phyloP scores from a whole-genome alignment of 2,888 invertebrate genomes.

The Tenthredo amoena region DNA sequence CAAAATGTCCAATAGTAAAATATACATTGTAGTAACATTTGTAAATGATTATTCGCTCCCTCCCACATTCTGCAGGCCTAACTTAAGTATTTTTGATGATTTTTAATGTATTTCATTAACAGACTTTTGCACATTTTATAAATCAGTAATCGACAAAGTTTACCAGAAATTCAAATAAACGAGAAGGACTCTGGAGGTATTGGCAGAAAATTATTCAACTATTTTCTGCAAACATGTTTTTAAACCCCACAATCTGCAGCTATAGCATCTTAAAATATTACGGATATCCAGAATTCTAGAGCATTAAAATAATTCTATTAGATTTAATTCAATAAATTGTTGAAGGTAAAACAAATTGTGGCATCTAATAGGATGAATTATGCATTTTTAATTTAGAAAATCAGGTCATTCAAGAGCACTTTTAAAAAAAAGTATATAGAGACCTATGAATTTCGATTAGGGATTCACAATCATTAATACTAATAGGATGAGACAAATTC shows the following conservation, averaged over 20 bases:
- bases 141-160: neutral
- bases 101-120: neutral
- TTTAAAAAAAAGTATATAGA: neutral
- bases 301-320: neutral
- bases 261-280: neutral
- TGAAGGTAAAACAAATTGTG: neutral
- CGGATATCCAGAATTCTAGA: neutral
- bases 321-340: neutral
- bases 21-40: constrained; percentile 26
- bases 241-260: neutral
- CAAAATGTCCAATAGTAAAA: constrained; percentile 34
- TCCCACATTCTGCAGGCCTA: constrained; percentile 36
- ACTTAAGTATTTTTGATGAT: neutral
- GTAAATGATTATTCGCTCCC: constrained; percentile 37
- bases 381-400: neutral
- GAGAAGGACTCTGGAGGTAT: neutral
- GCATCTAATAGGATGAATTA: neutral
- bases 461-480: constrained; percentile 7
- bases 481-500: neutral
- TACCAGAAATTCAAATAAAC: neutral
- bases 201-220: neutral
- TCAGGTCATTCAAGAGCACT: neutral
- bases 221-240: neutral
- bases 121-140: neutral
- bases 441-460: neutral